Evolutionary conservation across 2,113 vertebrate genomes (phyloP).

Genomic region (Syngnathus floridae): DNA sequence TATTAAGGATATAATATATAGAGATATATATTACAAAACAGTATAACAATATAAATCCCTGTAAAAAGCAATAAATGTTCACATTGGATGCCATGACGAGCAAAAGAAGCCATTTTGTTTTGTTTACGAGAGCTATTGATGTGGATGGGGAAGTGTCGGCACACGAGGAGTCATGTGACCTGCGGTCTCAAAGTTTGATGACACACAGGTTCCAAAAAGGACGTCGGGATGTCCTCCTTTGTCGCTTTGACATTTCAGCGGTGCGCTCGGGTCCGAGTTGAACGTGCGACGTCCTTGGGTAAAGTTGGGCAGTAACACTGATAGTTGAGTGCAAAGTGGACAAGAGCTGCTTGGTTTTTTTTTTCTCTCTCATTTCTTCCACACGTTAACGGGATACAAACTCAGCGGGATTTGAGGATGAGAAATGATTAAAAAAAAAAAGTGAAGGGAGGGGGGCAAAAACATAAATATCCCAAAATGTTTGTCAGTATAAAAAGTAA

Average conservation of each 20-base stretch:
- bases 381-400: slow-evolving; percentile 87
- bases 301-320: slow-evolving; percentile 98
- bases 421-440: slow-evolving; percentile 81
- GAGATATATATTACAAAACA: slow-evolving; percentile 68
- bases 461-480: slow-evolving; percentile 99
- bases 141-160: not conserved
- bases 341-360: slow-evolving; percentile 63
- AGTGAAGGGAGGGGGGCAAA: slow-evolving; percentile 59
- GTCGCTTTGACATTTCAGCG: not conserved
- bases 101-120: slow-evolving; percentile 53
- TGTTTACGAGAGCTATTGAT: not conserved
- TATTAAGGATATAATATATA: slow-evolving; percentile 58
- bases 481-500: slow-evolving; percentile 90
- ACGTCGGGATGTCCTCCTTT: not conserved
- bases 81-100: slow-evolving; percentile 69
- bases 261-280: slow-evolving; percentile 42
- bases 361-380: slow-evolving; percentile 49
- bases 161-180: not conserved
- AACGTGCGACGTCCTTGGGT: slow-evolving; percentile 63
- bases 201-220: not conserved
- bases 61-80: slow-evolving; percentile 70
- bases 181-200: not conserved
- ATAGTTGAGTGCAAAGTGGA: slow-evolving; percentile 99
- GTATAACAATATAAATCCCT: slow-evolving; percentile 70
- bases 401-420: slow-evolving; percentile 83